phyloP scores from a whole-genome alignment of 2,113 vertebrate species.

The Microcebus lehilahytsara region DNA sequence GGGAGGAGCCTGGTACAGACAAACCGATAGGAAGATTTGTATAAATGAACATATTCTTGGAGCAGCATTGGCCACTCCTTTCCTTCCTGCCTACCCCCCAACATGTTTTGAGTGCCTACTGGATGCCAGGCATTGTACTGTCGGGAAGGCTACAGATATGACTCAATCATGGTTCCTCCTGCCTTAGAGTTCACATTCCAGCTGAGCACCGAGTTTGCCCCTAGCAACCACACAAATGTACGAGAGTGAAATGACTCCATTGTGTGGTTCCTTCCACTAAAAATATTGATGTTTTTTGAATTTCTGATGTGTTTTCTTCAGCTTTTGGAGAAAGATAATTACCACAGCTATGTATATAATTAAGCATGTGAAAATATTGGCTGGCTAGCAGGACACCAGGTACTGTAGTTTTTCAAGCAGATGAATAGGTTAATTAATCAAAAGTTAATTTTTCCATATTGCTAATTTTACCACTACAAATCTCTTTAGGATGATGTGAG shows the following conservation, averaged over 20 bases:
- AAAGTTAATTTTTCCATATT: background rate
- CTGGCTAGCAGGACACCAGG: background rate
- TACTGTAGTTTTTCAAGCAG: background rate
- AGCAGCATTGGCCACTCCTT: background rate
- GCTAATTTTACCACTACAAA: background rate
- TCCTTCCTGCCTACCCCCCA: no score
- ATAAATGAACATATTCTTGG: background rate
- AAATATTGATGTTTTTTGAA: background rate
- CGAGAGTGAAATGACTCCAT: background rate
- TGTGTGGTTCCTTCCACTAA: background rate
- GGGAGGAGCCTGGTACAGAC: background rate
- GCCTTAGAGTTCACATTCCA: background rate
- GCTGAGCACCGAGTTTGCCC: background rate
- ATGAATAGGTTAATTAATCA: background rate
- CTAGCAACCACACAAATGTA: background rate
- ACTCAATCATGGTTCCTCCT: background rate
- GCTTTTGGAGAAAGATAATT: background rate
- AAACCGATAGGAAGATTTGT: background rate
- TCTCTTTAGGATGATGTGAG: constrained; percentile 87
- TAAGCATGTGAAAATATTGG: background rate
- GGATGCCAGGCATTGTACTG: background rate
- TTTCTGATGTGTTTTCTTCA: background rate
- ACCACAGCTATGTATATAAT: background rate
- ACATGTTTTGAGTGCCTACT: background rate
- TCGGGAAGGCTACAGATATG: background rate